A percentile compares a stretch with the other conserved stretches of the same genome.
Conservation (phyloP, 2,888 invertebrate genomes). For the Caenorhabditis zanzibari region DNA sequence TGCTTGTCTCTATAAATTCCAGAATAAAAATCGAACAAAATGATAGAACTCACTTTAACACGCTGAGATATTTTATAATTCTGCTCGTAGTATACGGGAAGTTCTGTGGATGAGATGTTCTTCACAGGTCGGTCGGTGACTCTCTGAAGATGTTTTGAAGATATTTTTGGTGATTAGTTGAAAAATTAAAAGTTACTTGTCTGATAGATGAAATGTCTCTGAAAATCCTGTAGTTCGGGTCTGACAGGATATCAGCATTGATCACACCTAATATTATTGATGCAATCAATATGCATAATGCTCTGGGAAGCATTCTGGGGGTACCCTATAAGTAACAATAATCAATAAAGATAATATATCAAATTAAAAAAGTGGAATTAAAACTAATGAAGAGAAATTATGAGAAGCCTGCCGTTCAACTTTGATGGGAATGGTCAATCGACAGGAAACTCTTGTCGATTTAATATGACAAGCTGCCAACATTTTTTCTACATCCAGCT, state of each 20-base stretch:
- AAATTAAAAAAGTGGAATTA: neutral
- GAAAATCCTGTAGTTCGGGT: slow-evolving; percentile 43
- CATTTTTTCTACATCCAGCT: slow-evolving; percentile 59
- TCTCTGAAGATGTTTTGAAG: neutral
- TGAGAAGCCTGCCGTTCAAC: slow-evolving; percentile 4
- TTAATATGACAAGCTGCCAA: slow-evolving; percentile 60
- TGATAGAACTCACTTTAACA: slow-evolving; percentile 27
- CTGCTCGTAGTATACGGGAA: slow-evolving; percentile 38
- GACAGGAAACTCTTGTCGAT: slow-evolving; percentile 45
- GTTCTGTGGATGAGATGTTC: slow-evolving; percentile 37
- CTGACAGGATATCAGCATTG: slow-evolving; percentile 27
- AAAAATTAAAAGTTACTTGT: slow-evolving; percentile 22
- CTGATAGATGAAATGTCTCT: slow-evolving; percentile 51
- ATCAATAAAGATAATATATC: neutral
- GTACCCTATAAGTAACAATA: slow-evolving; percentile 31
- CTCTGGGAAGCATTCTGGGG: slow-evolving; percentile 56
- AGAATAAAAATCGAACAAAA: neutral
- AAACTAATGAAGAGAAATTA: neutral
- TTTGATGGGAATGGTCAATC: slow-evolving; percentile 41
- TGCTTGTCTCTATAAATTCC: slow-evolving; percentile 46
- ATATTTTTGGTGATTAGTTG: neutral
- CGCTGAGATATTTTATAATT: slow-evolving; percentile 44
- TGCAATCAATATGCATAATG: slow-evolving; percentile 50
- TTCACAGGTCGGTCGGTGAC: slow-evolving; percentile 29
- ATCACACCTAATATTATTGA: slow-evolving; percentile 12